Evolutionary conservation across 1,140 invertebrate species (phyloP), one percentile per base, ranked within the genome.

Genomic region (Drosophila suzukii): DNA sequence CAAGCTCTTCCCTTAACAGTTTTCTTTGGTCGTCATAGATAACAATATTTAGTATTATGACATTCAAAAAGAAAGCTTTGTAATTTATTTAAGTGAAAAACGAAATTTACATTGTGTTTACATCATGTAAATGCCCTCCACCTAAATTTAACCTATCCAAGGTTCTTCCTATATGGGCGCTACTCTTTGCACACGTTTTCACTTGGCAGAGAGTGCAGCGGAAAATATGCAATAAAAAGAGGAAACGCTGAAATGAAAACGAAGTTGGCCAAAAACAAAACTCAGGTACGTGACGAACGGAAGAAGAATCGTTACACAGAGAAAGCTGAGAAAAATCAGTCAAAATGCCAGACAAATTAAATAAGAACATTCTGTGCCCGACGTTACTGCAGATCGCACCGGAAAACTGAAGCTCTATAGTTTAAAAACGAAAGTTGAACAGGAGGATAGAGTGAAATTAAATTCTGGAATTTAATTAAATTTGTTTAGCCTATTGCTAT

Each of bases 251-350:
- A 58, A 72, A 74, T 56, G 75, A 50, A 46, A 83, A 76, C 44
- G 56, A 56, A 70, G 56, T 74, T 74, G 36, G 15, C 36, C 51
- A 58, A 73, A 75, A 88, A 54, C 43, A 44, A 49, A 81, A 83
- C 79, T 57, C 24, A 20, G 34, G 36, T 89, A 88, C 83, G 83
- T 88, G 83, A 72, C 58, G 36, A 65, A 59, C 59, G 34, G 63
- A 47, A 51, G 32, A 65, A 62, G n/a, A 56, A 54, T 46, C 34
- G 47, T 24, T 41, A 38, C 32, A 36, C 55, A 55, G 72, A 77
- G 80, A 83, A 83, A 89, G 79, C 72, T 43, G 54, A 56, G 84
- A 73, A 88, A 62, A 70, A 70, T 77, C 56, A 60, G 79, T 79
- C 84, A 62, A 72, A 55, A 7, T 68, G 47, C 36, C 30, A 38